Base-by-base conservation (phyloP, 2,888 invertebrate species). In the Macroteleia sp. region DNA sequence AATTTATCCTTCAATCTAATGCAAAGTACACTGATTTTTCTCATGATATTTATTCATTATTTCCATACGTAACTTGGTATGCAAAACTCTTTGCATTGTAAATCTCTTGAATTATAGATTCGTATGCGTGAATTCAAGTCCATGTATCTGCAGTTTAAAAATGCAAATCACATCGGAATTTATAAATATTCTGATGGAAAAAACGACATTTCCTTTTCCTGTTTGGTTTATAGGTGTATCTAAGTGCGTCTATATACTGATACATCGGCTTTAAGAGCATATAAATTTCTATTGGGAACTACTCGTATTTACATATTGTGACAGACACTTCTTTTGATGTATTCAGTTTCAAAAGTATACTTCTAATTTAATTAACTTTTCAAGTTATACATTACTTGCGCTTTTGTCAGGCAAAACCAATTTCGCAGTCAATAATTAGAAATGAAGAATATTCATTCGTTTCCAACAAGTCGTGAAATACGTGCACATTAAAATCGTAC, bases 121-220 rank as follows among this genome's bases (percentile, higher is more conserved):
- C 16, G 20, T 22, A 22, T 30, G 46, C 34, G 34, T 12, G 32
- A 59, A 64, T 50, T 50, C 16, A 19, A 50, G 30, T 52, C 64
- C 41, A 64, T 64, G 41, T 25, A 42, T 42, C 22, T 41, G 20
- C 34, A 42, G 20, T 64, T 41, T 25, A 41, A 52, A 30, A 22
- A 44, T 34, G 44, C 59, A 44, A 44, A 59, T 59, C 34, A 34
- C 16, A 16, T 17, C 5, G 36, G 28, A 34, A 48, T 44, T 44
- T 54, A 54, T 34, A 64, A 54, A 64, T 64, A 54, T 54, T 34
- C 19, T 16, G 42, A 39, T 20, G 42, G 42, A 46, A 52, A 52
- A 10, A 48, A 48, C 28, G 44, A 52, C 10, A 17, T 41, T 64
- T 50, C 41, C 30, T 30, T 32, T 19, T n/a, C 32, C 50, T 50